Base-by-base conservation (phyloP, 2,888 invertebrate species). In the Ischnura elegans region DNA sequence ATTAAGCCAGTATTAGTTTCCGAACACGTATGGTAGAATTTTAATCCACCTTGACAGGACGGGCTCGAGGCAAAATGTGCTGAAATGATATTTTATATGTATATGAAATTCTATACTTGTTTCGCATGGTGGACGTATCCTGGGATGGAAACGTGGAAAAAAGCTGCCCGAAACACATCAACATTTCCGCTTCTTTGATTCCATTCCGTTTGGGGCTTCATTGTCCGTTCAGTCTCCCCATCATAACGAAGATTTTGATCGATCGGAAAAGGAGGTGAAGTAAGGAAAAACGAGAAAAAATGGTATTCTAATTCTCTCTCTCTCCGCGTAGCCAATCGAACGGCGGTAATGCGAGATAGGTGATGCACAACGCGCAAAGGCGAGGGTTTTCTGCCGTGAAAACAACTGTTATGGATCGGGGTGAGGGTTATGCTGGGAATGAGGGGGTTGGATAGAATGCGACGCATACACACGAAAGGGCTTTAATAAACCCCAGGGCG, bases 401-500 rank as follows among this genome's bases (percentile, higher is more conserved):
- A 76, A 36, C 76, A 36, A 36, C 76, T 8, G 16, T 6, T 29
- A 5, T 36, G 76, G 13, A 36, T 5, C 61, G 13, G 36, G 76
- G 29, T 4, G 36, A 2, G 13, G 13, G 66, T n/a, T 0, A 8
- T 36, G 8, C 19, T 10, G 76, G 36, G 36, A 36, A 1, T 29
- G 66, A 8, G 10, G 25, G 66, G 29, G 66, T 29, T 3, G 66
- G 61, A 61, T 8, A 36, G 76, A 36, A 36, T 76, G 76, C 76
- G 76, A 13, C 76, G 76, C 13, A 16, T 76, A 36, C 76, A 47
- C 47, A 51, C 51, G 51, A 0, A 29, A 76, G 29, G 25, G 51
- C 55, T 21, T 55, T 87, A 51, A 61, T 55, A 87, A 87, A 87
- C 87, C 51, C 86, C n/a, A 55, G n/a, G 55, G 55, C 10, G 87